A percentile compares a stretch with the other conserved stretches of the same genome.
phyloP scores from a whole-genome alignment of 2,113 vertebrate species.

The Rynchops niger region DNA sequence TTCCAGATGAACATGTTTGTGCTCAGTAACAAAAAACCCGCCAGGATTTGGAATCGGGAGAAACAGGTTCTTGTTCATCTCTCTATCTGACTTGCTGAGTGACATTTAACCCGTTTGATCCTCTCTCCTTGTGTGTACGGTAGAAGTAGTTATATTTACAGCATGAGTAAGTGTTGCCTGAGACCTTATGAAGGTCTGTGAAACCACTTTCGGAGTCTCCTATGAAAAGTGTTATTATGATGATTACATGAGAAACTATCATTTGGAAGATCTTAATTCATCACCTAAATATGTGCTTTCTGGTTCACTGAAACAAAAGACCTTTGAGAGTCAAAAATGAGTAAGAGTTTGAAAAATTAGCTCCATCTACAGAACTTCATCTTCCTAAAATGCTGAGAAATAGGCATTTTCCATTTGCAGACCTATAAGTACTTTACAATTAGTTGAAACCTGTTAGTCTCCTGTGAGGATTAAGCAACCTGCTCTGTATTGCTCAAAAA shows the following conservation, averaged over 20 bases:
- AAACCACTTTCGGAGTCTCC: not conserved
- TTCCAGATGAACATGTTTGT: not conserved
- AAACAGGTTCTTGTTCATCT: conserved; percentile 5
- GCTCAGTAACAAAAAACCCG: not conserved
- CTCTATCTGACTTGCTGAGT: not conserved
- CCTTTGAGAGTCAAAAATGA: not conserved
- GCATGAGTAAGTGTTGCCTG: not conserved
- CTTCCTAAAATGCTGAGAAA: not conserved
- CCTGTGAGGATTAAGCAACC: not conserved
- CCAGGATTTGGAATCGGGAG: not conserved
- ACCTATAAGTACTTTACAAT: not conserved
- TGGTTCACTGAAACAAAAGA: not conserved
- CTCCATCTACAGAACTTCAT: not conserved
- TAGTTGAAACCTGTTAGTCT: not conserved
- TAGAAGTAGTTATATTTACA: not conserved
- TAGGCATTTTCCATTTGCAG: not conserved
- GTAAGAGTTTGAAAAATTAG: not conserved
- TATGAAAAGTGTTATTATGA: not conserved
- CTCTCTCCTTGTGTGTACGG: not conserved
- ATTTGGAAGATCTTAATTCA: conserved; percentile 15
- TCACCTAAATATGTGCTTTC: not conserved
- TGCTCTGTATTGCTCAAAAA: not conserved
- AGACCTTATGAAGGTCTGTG: not conserved
- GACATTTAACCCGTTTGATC: not conserved
- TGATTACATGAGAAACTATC: not conserved